A percentile compares a stretch with the other conserved stretches of the same genome.
Conservation (phyloP, 2,797 vertebrate species). For the Leptatherina wallacei region DNA sequence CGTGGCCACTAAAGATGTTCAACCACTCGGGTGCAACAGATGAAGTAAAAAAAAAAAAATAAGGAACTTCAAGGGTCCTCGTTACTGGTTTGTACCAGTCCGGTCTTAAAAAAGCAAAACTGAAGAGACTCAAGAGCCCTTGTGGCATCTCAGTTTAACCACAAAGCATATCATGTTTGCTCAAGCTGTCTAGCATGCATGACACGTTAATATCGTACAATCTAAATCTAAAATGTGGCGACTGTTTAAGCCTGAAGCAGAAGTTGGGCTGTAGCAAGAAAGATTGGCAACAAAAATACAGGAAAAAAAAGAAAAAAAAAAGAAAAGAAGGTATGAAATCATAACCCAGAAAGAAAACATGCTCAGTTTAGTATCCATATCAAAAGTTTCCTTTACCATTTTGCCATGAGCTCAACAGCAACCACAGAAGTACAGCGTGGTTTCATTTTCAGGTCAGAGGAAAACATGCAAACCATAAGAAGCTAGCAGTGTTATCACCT, state of each 20-base stretch:
- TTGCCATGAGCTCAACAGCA: not conserved
- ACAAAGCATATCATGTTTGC: slow-evolving; percentile 12
- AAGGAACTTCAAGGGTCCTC: slow-evolving; percentile 41
- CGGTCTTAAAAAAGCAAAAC: slow-evolving; percentile 15
- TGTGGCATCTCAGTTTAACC: slow-evolving; percentile 5
- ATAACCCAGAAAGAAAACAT: not conserved
- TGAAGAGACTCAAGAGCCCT: slow-evolving; percentile 38
- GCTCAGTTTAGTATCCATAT: not conserved
- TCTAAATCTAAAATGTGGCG: not conserved
- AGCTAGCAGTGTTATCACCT: too few species aligned
- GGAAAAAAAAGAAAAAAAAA: not conserved
- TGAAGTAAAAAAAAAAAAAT: not conserved
- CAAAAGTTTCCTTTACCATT: not conserved
- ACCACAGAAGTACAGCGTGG: not conserved
- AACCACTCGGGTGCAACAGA: slow-evolving; percentile 1
- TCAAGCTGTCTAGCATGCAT: not conserved
- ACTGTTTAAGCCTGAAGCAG: too few species aligned
- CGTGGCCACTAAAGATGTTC: not conserved
- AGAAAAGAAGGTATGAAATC: not conserved
- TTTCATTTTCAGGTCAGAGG: not conserved
- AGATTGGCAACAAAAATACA: not conserved
- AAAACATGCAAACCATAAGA: too few species aligned
- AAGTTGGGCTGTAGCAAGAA: not conserved
- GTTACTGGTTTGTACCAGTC: slow-evolving; percentile 14
- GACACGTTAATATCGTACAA: not conserved